Conservation (phyloP, 2,797 vertebrate genomes). For the Bradypodion ventrale region DNA sequence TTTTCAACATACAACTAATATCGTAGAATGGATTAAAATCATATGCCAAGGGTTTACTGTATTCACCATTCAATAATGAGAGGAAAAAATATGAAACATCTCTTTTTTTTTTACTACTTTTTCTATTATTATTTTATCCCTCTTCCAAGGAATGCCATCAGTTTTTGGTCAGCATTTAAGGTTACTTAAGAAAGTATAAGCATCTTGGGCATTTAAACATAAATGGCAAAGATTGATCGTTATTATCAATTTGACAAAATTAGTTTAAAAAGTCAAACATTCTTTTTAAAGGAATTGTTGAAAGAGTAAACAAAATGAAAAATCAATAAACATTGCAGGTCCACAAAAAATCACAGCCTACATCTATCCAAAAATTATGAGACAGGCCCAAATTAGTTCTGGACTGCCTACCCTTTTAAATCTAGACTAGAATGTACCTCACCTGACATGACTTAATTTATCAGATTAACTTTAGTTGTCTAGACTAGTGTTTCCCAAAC, state of each 20-base stretch:
- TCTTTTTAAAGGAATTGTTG: background rate
- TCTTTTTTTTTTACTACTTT: background rate
- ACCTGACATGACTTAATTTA: background rate
- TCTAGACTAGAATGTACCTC: background rate
- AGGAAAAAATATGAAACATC: background rate
- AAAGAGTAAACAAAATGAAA: background rate
- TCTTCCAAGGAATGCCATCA: background rate
- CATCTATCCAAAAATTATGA: background rate
- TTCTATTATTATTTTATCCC: background rate
- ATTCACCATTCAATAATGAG: background rate
- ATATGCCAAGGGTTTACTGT: too few relatives aligned
- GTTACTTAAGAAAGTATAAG: background rate
- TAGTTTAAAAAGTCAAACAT: background rate
- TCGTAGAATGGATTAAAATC: too few relatives aligned
- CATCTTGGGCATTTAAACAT: background rate
- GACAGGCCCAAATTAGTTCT: background rate
- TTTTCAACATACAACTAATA: too few relatives aligned
- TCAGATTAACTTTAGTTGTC: background rate
- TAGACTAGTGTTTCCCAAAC: too few relatives aligned
- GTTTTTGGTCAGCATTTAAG: background rate
- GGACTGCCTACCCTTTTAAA: background rate
- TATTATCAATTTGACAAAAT: background rate
- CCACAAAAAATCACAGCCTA: background rate
- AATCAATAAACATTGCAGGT: background rate
- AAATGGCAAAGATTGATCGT: background rate